Evolutionary conservation across 2,113 vertebrate genomes (phyloP), one percentile per base, ranked within the genome.

Genomic region (Malurus melanocephalus): DNA sequence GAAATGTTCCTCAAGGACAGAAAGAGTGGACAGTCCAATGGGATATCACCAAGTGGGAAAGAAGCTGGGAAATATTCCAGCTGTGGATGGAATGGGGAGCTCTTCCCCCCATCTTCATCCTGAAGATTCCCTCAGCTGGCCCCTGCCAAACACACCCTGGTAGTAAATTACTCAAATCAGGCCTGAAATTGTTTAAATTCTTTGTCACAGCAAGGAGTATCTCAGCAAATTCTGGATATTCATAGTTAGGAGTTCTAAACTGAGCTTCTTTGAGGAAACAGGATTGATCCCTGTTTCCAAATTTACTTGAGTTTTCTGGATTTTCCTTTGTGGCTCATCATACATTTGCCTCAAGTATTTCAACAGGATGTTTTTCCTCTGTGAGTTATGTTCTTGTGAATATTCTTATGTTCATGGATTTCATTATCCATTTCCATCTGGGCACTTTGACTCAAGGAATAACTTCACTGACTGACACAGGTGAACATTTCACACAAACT

Each of bases 291-390:
- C 33, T n/a, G 23, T n/a, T 24, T 65, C 16, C 6, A 57, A 43
- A 60, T 72, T 65, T 64, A 1, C 22, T 83, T 48, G 49, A 60
- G 18, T 13, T 56, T 82, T 56, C 43, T 71, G 42, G 32, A 43
- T 18, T n/a, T 59, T 35, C 40, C 33, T 66, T 33, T 17, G 3
- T 61, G 19, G 6, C n/a, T 48, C 43, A 27, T 30, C 0, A 0
- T 78, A 23, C 19, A 4, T 74, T 90, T 83, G 6, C 35, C 74
- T 49, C 42, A 26, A 42, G 6, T 26, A 23, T 35, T 85, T 61
- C 20, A 66, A 11, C 11, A 30, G 13, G 22, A 59, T n/a, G 11
- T 4, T n/a, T 64, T 48, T 82, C 55, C 20, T 59, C 65, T 74
- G n/a, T 33, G 78, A 46, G 16, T 51, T 4, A 0, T 8, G 7